A percentile compares a stretch with the other conserved stretches of the same genome.
Conservation (phyloP, 2,888 invertebrate genomes). For the Linnaemya tessellans region DNA sequence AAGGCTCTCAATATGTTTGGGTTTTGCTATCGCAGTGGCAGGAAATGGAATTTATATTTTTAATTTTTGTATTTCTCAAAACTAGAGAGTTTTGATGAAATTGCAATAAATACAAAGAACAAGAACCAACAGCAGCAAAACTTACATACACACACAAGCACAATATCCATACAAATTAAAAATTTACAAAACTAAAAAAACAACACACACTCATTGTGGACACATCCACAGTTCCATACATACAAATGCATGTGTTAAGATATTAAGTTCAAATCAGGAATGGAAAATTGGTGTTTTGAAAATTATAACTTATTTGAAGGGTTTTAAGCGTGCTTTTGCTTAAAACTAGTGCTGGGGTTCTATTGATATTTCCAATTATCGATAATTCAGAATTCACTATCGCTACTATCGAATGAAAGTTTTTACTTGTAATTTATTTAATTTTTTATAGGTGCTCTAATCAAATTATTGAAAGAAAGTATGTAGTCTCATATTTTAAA, state of each 20-base stretch:
- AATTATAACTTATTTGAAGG: background rate
- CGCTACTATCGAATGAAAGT: no score
- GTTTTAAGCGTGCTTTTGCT: no score
- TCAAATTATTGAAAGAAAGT: no score
- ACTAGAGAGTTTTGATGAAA: slow-evolving; percentile 57
- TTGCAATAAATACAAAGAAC: slow-evolving; percentile 41
- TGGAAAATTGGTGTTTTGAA: slow-evolving; percentile 9
- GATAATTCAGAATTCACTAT: no score
- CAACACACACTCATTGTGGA: no score
- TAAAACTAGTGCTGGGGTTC: no score
- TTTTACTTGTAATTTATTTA: no score
- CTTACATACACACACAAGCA: background rate
- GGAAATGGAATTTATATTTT: slow-evolving; percentile 80
- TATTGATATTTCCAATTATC: no score
- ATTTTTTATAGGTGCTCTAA: no score
- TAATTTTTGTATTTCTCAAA: slow-evolving; percentile 50
- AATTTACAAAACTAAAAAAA: slow-evolving; percentile 44
- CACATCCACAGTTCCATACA: no score
- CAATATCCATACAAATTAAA: slow-evolving; percentile 19
- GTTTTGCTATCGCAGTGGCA: slow-evolving; percentile 79
- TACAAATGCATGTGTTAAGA: background rate
- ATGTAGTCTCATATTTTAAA: no score
- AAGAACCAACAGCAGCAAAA: slow-evolving; percentile 7
- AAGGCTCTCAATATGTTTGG: background rate
- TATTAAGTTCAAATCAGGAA: background rate